Conservation (phyloP, 2,113 vertebrate genomes). For the Aegypius monachus region DNA sequence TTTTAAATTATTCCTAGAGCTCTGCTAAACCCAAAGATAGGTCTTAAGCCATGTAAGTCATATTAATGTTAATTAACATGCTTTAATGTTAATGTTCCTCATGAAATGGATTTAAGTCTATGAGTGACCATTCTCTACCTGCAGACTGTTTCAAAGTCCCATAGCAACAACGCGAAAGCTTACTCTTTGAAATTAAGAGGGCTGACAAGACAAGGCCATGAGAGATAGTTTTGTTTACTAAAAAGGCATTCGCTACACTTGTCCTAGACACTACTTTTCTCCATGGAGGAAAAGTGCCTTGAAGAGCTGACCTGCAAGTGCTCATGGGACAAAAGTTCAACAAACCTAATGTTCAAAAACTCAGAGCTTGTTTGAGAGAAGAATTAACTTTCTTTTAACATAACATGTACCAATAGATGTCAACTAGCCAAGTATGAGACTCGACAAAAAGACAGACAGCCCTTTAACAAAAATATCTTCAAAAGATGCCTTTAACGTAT, state of each 20-base stretch:
- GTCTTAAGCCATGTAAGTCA: conserved; percentile 32
- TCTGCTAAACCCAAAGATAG: conserved; percentile 25
- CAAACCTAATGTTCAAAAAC: neutral
- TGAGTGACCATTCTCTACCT: neutral
- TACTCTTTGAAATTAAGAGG: neutral
- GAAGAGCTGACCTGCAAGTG: neutral
- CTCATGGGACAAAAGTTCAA: neutral
- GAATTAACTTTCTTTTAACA: neutral
- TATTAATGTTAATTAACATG: conserved; percentile 55
- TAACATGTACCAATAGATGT: neutral
- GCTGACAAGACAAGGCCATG: neutral
- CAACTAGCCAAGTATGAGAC: neutral
- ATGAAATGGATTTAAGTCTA: neutral
- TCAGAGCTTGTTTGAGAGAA: neutral
- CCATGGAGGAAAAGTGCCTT: neutral
- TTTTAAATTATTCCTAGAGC: conserved; percentile 30
- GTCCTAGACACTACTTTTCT: neutral
- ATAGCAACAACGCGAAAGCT: neutral
- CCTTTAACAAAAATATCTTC: neutral
- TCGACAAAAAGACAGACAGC: neutral
- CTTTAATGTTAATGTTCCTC: conserved; percentile 32
- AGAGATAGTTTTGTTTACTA: neutral
- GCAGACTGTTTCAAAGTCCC: neutral
- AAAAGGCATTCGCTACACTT: neutral
- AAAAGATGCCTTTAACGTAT: neutral